Evolutionary conservation across 2,113 vertebrate genomes (phyloP).

Genomic region (Pteruthius melanotis): DNA sequence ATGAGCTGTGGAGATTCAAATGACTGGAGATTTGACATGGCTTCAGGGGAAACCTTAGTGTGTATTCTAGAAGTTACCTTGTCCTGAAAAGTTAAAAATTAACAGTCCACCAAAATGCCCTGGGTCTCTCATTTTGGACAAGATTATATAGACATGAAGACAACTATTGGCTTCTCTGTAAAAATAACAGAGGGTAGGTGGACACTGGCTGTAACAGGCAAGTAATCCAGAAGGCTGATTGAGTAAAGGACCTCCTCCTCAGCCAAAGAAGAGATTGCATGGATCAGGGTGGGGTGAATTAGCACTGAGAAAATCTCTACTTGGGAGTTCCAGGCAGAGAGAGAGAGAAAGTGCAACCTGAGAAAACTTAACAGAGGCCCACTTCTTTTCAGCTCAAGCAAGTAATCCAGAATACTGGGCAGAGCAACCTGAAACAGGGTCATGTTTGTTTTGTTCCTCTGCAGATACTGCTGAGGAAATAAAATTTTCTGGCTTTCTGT

Average conservation of each 20-base stretch:
- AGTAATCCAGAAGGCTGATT: neutral
- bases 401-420: slow-evolving; percentile 18
- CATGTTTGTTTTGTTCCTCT: slow-evolving; percentile 62
- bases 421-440: slow-evolving; percentile 57
- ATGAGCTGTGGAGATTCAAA: neutral
- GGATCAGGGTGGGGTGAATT: neutral
- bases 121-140: neutral
- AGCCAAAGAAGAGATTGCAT: neutral
- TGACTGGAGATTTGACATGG: neutral
- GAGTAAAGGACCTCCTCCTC: neutral
- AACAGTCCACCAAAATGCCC: neutral
- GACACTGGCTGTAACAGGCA: neutral
- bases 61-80: neutral
- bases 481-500: slow-evolving; percentile 47
- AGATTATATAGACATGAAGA: neutral
- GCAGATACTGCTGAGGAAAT: slow-evolving; percentile 58
- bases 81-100: neutral
- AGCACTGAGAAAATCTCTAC: neutral
- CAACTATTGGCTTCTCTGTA: neutral
- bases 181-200: neutral
- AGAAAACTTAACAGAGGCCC: slow-evolving; percentile 29
- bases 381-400: neutral
- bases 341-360: neutral
- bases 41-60: neutral
- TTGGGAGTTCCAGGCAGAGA: slow-evolving; percentile 38